Conservation (phyloP, 2,888 invertebrate species). For the Sepiola atlantica region DNA sequence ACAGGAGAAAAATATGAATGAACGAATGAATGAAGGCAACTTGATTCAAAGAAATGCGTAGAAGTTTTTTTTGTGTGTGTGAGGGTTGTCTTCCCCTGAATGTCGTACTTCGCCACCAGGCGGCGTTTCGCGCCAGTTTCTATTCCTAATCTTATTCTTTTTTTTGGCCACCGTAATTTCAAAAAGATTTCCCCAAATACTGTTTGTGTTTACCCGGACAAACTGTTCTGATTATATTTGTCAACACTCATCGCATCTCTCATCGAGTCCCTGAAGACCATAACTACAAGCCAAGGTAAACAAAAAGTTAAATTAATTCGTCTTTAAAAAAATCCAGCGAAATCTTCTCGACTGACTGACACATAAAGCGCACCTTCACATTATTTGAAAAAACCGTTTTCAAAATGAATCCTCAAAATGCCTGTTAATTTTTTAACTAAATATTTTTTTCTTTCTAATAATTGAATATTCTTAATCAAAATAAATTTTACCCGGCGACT, state of each 20-base stretch:
- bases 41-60: constrained; percentile 22
- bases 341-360: neutral
- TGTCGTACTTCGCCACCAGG: neutral
- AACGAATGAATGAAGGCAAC: neutral
- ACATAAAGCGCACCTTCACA: neutral
- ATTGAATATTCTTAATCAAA: neutral
- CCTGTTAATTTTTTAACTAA: too few relatives aligned
- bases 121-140: constrained; percentile 21
- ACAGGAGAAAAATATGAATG: neutral
- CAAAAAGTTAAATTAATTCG: neutral
- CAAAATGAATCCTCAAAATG: neutral
- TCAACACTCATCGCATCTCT: neutral
- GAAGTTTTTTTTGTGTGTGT: neutral
- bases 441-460: too few relatives aligned
- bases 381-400: constrained; percentile 32
- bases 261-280: neutral
- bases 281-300: neutral
- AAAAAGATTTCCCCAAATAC: neutral
- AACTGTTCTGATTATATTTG: neutral
- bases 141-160: neutral
- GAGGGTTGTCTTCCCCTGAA: neutral
- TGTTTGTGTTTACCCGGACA: constrained; percentile 20
- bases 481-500: neutral
- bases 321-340: neutral
- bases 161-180: neutral